Conservation (phyloP, 2,113 vertebrate species). For the Corythornis madagascariensis region DNA sequence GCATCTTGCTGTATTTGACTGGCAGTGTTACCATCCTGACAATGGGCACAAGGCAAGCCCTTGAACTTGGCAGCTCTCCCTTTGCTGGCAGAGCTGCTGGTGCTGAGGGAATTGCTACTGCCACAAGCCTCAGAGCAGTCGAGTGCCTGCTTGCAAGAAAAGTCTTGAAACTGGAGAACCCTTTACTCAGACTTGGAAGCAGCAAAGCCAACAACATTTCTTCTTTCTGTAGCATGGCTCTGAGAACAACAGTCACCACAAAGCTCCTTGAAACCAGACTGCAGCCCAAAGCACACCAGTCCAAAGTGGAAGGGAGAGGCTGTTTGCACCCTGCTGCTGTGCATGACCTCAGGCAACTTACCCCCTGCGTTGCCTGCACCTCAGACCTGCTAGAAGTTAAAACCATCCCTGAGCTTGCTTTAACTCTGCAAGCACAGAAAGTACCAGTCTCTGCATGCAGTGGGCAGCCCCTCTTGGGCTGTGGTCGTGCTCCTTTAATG, state of each 20-base stretch:
- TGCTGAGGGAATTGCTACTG: not conserved
- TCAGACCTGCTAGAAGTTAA: not conserved
- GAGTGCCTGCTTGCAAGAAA: not conserved
- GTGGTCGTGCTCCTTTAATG: not conserved
- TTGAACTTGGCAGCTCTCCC: not conserved
- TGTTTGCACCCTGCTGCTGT: not conserved
- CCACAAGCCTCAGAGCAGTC: not conserved
- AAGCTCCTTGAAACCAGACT: not conserved
- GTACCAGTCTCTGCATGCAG: not conserved
- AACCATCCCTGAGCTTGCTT: not conserved
- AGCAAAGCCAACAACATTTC: not conserved
- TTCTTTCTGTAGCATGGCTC: not conserved
- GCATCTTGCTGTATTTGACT: not conserved
- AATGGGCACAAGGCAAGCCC: not conserved
- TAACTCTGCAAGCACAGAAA: not conserved
- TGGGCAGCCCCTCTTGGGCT: not conserved
- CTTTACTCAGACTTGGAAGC: not conserved
- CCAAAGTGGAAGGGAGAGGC: not conserved
- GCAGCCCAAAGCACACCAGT: not conserved
- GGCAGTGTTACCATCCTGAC: not conserved
- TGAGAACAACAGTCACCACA: not conserved
- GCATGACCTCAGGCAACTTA: not conserved
- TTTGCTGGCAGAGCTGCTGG: not conserved
- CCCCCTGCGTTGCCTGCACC: not conserved
- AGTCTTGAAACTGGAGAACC: not conserved